phyloP scores from a whole-genome alignment of 2,113 vertebrate genomes.

The Natator depressus region DNA sequence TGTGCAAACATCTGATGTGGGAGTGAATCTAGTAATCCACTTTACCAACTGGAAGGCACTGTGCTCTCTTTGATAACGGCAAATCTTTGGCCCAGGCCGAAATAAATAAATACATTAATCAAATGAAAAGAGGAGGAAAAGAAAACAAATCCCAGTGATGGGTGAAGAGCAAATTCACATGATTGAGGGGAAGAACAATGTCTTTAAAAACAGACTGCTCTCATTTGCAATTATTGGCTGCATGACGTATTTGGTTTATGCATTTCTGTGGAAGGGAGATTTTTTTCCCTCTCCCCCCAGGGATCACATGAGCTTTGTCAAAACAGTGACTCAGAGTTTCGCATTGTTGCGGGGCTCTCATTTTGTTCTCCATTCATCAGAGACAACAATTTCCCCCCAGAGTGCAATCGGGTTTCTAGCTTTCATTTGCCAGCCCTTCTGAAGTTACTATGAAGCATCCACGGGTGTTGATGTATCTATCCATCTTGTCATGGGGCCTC shows the following conservation, averaged over 20 bases:
- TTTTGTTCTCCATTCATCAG: not conserved
- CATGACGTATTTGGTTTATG: not conserved
- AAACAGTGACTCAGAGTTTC: not conserved
- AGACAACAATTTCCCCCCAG: not conserved
- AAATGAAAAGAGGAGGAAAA: not conserved
- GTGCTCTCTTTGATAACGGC: not conserved
- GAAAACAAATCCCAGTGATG: not conserved
- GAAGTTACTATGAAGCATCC: not conserved
- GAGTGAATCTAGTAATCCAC: conserved; percentile 8
- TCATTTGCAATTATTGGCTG: not conserved
- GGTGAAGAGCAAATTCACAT: not conserved
- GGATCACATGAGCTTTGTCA: not conserved
- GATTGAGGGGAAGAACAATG: not conserved
- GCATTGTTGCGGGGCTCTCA: not conserved
- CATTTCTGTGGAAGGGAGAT: not conserved
- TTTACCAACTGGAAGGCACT: not conserved
- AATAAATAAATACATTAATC: not conserved
- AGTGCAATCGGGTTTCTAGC: not conserved
- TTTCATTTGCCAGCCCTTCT: conserved; percentile 19
- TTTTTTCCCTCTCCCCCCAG: not conserved
- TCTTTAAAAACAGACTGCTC: fast-evolving
- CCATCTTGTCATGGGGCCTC: not conserved
- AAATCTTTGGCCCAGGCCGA: not conserved
- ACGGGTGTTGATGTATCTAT: not conserved
- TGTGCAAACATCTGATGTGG: not conserved